These are phyloP conservation scores for Marmota monax DNA, from an alignment of 2,113 vertebrate genomes.

Conservation along the genomic window DNA sequence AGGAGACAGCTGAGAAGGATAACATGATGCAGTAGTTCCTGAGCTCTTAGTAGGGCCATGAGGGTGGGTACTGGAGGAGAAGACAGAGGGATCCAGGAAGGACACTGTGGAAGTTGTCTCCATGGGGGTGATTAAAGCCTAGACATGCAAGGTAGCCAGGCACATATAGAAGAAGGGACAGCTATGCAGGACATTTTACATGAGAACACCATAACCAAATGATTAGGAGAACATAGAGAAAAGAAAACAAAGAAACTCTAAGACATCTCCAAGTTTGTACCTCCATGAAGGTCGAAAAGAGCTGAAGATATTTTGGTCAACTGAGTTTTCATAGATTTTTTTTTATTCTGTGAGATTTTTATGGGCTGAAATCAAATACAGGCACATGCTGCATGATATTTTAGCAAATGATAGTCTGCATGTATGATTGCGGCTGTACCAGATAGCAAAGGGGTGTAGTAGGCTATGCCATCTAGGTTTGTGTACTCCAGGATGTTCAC, in stretches of 20 bases:
- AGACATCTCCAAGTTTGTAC: not conserved
- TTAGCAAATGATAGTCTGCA: not conserved
- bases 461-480: too few species aligned
- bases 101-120: not conserved
- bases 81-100: not conserved
- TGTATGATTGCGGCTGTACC: not conserved
- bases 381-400: not conserved
- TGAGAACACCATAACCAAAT: not conserved
- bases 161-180: not conserved
- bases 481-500: too few species aligned
- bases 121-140: not conserved
- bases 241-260: not conserved
- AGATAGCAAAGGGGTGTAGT: not conserved
- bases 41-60: too few species aligned
- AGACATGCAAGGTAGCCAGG: accelerated
- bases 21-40: too few species aligned
- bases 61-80: not conserved
- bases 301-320: not conserved
- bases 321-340: not conserved
- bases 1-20: not conserved
- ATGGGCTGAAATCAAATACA: not conserved
- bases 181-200: not conserved
- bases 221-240: too few species aligned
- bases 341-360: not conserved
- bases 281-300: not conserved